phyloP scores from a whole-genome alignment of 2,888 invertebrate species.

The Aquatica leii region DNA sequence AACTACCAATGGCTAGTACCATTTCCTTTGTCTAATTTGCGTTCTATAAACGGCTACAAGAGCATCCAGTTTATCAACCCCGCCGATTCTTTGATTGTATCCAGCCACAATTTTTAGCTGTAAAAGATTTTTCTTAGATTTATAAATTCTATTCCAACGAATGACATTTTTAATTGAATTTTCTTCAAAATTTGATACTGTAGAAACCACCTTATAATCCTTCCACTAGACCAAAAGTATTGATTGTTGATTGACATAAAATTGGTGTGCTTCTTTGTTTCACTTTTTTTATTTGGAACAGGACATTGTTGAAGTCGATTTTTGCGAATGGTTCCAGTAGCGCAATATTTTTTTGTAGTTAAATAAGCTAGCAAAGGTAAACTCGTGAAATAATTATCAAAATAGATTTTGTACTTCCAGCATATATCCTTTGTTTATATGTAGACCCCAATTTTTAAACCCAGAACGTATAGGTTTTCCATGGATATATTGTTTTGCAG shows the following conservation, averaged over 20 bases:
- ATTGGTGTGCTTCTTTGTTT: too few species aligned
- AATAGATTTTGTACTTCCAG: slow-evolving; percentile 33
- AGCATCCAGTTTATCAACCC: slow-evolving; percentile 28
- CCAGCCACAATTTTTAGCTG: slow-evolving; percentile 14
- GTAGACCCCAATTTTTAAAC: too few species aligned
- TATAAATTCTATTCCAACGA: slow-evolving; percentile 8
- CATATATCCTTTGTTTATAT: too few species aligned
- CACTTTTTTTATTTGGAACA: too few species aligned
- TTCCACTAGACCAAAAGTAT: slow-evolving; percentile 10
- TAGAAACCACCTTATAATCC: slow-evolving; percentile 12
- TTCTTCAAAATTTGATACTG: not conserved
- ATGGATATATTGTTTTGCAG: slow-evolving; percentile 34
- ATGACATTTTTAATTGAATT: not conserved
- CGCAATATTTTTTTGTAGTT: slow-evolving; percentile 16
- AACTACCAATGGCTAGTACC: too few species aligned
- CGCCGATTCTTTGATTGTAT: slow-evolving; percentile 27
- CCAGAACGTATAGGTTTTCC: slow-evolving; percentile 45
- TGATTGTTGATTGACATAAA: not conserved
- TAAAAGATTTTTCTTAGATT: slow-evolving; percentile 2
- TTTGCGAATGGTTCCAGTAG: too few species aligned
- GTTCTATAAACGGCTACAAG: too few species aligned
- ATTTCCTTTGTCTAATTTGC: too few species aligned
- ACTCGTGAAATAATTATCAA: slow-evolving; percentile 28
- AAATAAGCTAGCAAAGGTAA: slow-evolving; percentile 8
- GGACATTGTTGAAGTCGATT: too few species aligned